Conservation (phyloP, 2,797 vertebrate genomes). For the Notolepis coatsorum region DNA sequence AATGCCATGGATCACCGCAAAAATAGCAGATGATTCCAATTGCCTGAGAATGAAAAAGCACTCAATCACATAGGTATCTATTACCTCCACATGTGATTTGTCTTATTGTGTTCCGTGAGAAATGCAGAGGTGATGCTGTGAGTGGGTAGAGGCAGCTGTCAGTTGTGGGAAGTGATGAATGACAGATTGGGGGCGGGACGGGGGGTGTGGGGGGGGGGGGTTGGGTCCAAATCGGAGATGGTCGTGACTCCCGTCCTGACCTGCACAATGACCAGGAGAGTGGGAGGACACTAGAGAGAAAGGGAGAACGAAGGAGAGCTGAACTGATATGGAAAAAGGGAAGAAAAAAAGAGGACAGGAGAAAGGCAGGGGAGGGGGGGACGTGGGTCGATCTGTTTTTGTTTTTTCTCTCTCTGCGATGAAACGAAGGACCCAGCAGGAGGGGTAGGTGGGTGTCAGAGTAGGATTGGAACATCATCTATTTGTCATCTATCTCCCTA, state of each 20-base stretch:
- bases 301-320: constrained; percentile 50
- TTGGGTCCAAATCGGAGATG: constrained; percentile 53
- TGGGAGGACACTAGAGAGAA: constrained; percentile 68
- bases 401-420: constrained; percentile 59
- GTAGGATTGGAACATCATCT: constrained; percentile 81
- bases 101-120: constrained; percentile 60
- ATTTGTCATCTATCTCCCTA: constrained; percentile 78
- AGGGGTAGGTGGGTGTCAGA: constrained; percentile 80
- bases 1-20: constrained; percentile 17
- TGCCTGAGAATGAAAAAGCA: not conserved
- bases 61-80: constrained; percentile 2
- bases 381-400: constrained; percentile 65
- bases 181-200: constrained; percentile 50
- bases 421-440: constrained; percentile 74
- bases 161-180: constrained; percentile 79
- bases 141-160: constrained; percentile 77
- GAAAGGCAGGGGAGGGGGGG: constrained; percentile 39
- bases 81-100: constrained; percentile 34
- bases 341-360: constrained; percentile 7
- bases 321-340: too few species aligned
- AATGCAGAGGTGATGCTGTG: constrained; percentile 69
- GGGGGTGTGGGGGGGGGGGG: constrained; percentile 22
- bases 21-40: not conserved
- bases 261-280: constrained; percentile 68
- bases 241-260: constrained; percentile 74